Conservation (phyloP, 2,888 invertebrate genomes). For the Sussaba pulchella region DNA sequence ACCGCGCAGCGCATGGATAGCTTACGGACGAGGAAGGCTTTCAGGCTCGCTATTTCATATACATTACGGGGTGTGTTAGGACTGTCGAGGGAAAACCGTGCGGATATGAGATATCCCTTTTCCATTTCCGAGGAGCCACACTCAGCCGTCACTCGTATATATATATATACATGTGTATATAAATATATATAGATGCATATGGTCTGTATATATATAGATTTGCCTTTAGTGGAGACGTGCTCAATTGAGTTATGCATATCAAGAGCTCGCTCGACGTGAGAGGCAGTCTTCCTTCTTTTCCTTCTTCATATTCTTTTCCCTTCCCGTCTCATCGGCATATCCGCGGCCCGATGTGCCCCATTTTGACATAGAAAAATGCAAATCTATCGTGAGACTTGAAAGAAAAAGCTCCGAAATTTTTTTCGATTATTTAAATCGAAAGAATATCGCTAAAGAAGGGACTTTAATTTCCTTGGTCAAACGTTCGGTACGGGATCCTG, state of each 20-base stretch:
- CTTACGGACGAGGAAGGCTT: slow-evolving; percentile 33
- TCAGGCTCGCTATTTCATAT: slow-evolving; percentile 3
- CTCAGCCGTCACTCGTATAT: neutral
- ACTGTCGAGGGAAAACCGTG: slow-evolving; percentile 36
- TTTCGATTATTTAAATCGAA: too few relatives aligned
- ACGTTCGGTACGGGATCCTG: too few relatives aligned
- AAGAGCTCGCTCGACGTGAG: neutral
- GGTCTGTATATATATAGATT: neutral
- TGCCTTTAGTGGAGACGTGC: slow-evolving; percentile 9
- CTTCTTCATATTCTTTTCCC: neutral
- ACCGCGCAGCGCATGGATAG: slow-evolving; percentile 13
- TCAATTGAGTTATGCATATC: slow-evolving; percentile 41
- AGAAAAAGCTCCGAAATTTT: too few relatives aligned
- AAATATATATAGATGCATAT: too few relatives aligned
- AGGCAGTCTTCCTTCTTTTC: neutral
- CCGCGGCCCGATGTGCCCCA: neutral
- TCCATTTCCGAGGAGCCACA: slow-evolving; percentile 22
- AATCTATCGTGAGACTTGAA: too few relatives aligned
- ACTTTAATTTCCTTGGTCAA: too few relatives aligned
- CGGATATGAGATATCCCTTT: slow-evolving; percentile 33
- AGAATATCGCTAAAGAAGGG: too few relatives aligned
- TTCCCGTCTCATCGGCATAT: neutral
- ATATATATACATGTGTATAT: neutral
- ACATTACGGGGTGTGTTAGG: slow-evolving; percentile 8
- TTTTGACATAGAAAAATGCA: neutral